Conservation (phyloP, 2,888 invertebrate species). For the Melanotus villosus region DNA sequence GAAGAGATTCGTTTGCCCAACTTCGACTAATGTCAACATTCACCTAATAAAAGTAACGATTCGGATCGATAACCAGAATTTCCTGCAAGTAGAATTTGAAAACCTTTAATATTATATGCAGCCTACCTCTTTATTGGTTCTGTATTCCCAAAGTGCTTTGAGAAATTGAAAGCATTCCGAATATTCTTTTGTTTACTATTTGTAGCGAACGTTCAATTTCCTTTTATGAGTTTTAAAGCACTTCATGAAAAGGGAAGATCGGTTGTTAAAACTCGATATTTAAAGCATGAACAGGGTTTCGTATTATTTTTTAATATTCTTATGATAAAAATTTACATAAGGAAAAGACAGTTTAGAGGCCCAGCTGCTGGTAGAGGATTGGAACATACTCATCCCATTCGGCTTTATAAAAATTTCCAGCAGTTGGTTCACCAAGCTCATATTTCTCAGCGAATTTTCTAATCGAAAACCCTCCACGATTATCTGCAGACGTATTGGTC, state of each 20-base stretch:
- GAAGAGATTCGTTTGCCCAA: no score
- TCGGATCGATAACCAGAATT: neutral
- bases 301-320: no score
- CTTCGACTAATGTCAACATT: neutral
- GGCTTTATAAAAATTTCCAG: no score
- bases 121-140: neutral
- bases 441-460: no score
- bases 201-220: conserved; percentile 14
- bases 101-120: neutral
- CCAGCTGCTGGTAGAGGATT: no score
- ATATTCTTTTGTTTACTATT: conserved; percentile 9
- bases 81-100: neutral
- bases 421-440: no score
- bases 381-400: no score
- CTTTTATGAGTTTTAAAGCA: conserved; percentile 10
- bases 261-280: neutral
- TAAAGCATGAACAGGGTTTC: no score
- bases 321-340: no score
- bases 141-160: conserved; percentile 5
- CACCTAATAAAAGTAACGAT: neutral
- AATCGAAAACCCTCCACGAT: neutral
- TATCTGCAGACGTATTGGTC: no score
- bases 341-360: no score
- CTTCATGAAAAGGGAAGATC: neutral
- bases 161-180: conserved; percentile 6